A percentile compares a stretch with the other conserved stretches of the same genome.
These are phyloP conservation scores for Maniola hyperantus DNA, from an alignment of 2,888 invertebrate genomes.

Conservation along the genomic window DNA sequence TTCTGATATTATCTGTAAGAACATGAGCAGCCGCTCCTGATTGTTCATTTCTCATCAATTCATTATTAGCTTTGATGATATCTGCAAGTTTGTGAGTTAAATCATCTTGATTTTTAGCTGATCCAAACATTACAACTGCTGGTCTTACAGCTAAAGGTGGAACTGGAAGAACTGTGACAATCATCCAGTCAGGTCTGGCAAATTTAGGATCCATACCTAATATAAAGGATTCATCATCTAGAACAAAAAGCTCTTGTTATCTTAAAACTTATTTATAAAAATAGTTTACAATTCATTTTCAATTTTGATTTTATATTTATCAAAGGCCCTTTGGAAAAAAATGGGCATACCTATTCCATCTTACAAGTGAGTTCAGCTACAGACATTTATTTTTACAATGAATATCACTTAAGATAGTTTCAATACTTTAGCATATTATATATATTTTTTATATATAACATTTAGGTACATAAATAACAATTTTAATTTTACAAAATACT, in stretches of 20 bases:
- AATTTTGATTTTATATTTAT: not conserved
- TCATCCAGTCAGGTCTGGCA: slow-evolving; percentile 99
- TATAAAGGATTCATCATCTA: slow-evolving; percentile 97
- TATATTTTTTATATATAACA: no score
- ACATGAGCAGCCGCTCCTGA: slow-evolving; percentile 99
- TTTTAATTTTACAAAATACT: no score
- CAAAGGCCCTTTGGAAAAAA: no score
- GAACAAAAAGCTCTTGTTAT: slow-evolving; percentile 38
- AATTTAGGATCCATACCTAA: slow-evolving; percentile 98
- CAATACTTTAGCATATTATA: no score
- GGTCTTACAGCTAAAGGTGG: slow-evolving; percentile 98
- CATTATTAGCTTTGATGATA: slow-evolving; percentile 99
- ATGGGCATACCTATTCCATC: no score
- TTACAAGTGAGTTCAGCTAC: no score
- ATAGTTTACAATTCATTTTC: not conserved
- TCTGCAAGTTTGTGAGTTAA: slow-evolving; percentile 99
- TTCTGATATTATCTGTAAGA: slow-evolving; percentile 97
- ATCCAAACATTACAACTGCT: slow-evolving; percentile 99
- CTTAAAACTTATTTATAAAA: not conserved
- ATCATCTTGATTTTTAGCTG: slow-evolving; percentile 99
- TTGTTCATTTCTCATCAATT: slow-evolving; percentile 96
- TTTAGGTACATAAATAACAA: no score
- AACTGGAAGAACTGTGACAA: slow-evolving; percentile 97
- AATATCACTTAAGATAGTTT: no score
- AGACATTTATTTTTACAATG: no score